Evolutionary conservation across 2,797 vertebrate genomes (phyloP).

Genomic region (Benthosema pterotum): DNA sequence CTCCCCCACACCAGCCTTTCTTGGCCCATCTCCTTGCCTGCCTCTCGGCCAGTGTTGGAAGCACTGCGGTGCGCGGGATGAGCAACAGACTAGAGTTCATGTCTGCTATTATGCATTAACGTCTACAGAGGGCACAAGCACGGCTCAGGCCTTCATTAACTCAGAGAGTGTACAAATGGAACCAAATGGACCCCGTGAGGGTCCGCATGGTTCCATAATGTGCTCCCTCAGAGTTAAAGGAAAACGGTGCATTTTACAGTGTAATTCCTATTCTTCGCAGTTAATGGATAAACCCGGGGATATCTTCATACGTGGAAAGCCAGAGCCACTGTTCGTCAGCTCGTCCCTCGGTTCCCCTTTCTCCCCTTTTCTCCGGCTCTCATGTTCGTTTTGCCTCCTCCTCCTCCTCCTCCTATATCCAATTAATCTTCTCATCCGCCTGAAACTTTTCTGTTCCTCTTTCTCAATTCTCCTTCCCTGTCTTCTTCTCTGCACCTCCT

Average conservation of each 20-base stretch:
- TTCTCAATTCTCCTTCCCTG: conserved; percentile 17
- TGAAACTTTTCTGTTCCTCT: background rate
- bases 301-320: conserved; percentile 39
- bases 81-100: conserved; percentile 12
- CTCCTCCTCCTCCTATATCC: conserved; percentile 44
- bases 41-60: conserved; percentile 59
- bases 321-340: conserved; percentile 40
- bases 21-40: conserved; percentile 61
- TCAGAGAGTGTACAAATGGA: background rate
- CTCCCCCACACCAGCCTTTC: conserved; percentile 22
- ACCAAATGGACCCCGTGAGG: too few relatives aligned
- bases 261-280: conserved; percentile 28
- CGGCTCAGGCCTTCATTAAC: conserved; percentile 1
- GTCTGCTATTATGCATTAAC: conserved; percentile 31
- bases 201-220: too few relatives aligned
- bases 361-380: conserved; percentile 23
- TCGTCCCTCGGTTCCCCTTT: conserved; percentile 14
- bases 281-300: conserved; percentile 44
- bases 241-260: too few relatives aligned
- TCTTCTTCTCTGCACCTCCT: conserved; percentile 22
- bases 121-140: conserved; percentile 9
- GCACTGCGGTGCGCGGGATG: conserved; percentile 38
- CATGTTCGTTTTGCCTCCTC: conserved; percentile 34
- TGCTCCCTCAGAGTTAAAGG: too few relatives aligned
- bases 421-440: conserved; percentile 44